Percentiles rank a stretch among this genome's conserved stretches.
Evolutionary conservation across 2,888 invertebrate genomes (phyloP).

Genomic region (Pseudococcus viburni): DNA sequence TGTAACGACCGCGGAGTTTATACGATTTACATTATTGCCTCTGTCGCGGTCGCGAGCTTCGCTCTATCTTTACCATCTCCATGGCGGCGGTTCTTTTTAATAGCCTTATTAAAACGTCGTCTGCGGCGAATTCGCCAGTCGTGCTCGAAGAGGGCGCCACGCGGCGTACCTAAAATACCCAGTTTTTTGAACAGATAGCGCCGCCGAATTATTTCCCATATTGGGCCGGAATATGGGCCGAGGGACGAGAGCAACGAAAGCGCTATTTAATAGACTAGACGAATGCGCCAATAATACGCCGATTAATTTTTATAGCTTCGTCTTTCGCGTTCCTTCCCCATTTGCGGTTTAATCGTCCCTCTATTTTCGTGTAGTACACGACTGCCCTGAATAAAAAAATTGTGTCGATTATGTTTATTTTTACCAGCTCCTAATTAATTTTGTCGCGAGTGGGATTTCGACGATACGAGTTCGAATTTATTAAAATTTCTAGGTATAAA

Average conservation of each 20-base stretch:
- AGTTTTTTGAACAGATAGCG: slow-evolving; percentile 13
- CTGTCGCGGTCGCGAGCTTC: neutral
- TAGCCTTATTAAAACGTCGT: neutral
- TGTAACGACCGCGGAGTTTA: slow-evolving; percentile 30
- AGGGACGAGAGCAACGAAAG: neutral
- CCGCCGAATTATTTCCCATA: neutral
- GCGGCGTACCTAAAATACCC: neutral
- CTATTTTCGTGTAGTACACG: neutral
- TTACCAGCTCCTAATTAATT: too few relatives aligned
- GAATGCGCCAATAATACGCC: slow-evolving; percentile 28
- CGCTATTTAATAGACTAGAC: slow-evolving; percentile 14
- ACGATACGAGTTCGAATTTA: too few relatives aligned
- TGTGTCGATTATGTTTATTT: too few relatives aligned
- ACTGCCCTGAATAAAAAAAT: neutral
- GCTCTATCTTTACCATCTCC: neutral
- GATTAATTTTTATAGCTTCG: slow-evolving; percentile 41
- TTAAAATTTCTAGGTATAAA: too few relatives aligned
- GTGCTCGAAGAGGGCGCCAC: neutral
- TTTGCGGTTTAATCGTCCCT: neutral
- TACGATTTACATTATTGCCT: slow-evolving; percentile 17
- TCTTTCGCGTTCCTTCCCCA: neutral
- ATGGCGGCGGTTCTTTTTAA: slow-evolving; percentile 8
- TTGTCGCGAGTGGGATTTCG: too few relatives aligned
- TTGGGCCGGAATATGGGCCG: neutral
- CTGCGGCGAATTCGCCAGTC: neutral